Evolutionary conservation across 1,140 invertebrate genomes (phyloP), one percentile per base, ranked within the genome.

Genomic region (Nasonia giraulti): DNA sequence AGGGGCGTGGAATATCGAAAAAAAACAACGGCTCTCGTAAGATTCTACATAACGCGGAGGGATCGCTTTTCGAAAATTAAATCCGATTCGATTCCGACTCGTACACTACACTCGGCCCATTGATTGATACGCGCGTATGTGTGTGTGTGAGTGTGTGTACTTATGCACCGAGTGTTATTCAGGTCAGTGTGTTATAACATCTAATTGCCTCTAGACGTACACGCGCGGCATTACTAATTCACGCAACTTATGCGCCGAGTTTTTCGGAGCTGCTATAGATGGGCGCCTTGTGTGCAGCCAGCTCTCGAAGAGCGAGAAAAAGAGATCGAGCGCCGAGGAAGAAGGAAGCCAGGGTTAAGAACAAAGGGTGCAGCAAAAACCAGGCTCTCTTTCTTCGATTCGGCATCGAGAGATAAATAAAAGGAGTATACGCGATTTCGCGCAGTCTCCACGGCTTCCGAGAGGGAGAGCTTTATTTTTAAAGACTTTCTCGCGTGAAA

Each of bases 371-470:
- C 23, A 31, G 6, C 68, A 71, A 71, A 71, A 12, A 12, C 27
- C 68, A 31, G 68, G 4, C 2, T 11, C 7, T 7, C 68, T 71
- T 11, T 71, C 68, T 71, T 14, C 31, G 23, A 33, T 31, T 27
- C 27, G 68, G 68, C 68, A 62, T 62, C 7, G 68, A 71, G 12
- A 71, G 68, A 33, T 33, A 71, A 71, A 71, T 71, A 71, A 71
- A 71, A 71, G 27, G 1, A 71, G 2, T 71, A 33, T 1, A 71
- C 20, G 55, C 17, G 55, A 62, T 62, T 62, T 62, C 5, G 14
- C 14, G 17, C 55, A 62, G 55, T 6, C 4, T 62, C 27, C 27
- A 3, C 20, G 20, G 55, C 55, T 20, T 62, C 55, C 14, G 7
- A 62, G 55, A 6, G 17, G 6, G 55, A n/a, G 17, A 20, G 55